These are phyloP conservation scores for Mixornis gularis DNA, from an alignment of 2,113 vertebrate species.

Conservation along the genomic window DNA sequence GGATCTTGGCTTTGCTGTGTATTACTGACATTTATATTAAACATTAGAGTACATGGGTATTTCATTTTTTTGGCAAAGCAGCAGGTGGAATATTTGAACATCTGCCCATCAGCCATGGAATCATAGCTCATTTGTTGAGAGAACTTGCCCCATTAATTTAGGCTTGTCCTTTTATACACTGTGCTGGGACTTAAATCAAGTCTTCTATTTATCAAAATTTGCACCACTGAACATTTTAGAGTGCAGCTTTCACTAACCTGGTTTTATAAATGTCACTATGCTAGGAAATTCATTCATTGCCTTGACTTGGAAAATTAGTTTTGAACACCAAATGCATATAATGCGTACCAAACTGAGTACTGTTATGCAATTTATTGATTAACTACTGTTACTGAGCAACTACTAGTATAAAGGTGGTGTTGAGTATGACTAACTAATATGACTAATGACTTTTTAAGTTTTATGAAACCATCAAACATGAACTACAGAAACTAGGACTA, in stretches of 20 bases:
- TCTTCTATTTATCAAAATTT: background rate
- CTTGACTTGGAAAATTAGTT: background rate
- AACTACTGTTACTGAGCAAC: background rate
- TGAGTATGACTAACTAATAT: background rate
- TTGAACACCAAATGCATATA: background rate
- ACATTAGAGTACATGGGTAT: background rate
- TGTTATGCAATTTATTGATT: background rate
- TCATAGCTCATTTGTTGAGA: conserved; percentile 34
- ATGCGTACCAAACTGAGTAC: background rate
- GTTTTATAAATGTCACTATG: background rate
- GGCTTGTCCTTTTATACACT: background rate
- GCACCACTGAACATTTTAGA: background rate
- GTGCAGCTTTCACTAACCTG: background rate
- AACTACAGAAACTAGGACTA: background rate
- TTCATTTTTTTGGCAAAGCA: background rate
- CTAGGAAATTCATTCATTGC: background rate
- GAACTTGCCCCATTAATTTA: background rate
- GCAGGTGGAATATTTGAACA: conserved; percentile 9
- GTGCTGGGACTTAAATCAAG: background rate
- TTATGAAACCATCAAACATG: background rate
- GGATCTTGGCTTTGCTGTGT: background rate
- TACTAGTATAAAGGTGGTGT: background rate
- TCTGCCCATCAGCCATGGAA: background rate
- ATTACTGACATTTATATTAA: conserved; percentile 4
- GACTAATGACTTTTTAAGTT: background rate